Evolutionary conservation across 2,888 invertebrate species (phyloP), one percentile per base, ranked within the genome.

Genomic region (Pseudococcus viburni): DNA sequence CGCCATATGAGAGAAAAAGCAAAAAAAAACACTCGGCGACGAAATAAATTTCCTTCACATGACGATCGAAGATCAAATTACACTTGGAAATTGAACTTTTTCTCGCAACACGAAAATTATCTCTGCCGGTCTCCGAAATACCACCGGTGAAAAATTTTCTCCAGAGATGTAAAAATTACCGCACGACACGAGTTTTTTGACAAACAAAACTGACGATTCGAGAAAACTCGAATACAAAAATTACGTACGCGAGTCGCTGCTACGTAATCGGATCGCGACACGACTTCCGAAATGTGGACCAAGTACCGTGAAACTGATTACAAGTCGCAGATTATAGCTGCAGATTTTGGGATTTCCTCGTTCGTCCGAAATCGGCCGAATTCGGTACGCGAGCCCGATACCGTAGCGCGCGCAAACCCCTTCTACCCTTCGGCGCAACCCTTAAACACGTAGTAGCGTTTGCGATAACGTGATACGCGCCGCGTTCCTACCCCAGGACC

Each of bases 251-350:
- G 55, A 51, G 5, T 9, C 51, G 42, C 3, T 9, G 17, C 17
- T 19, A 80, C n/a, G 26, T 33, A 22, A 0, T 46, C 84, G 39
- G 6, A 51, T 39, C 84, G 26, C 84, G 59, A 26, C 48, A 59
- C 84, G 33, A 48, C 51, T 55, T 46, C 55, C 80, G 11, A 83
- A 46, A 12, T n/a, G 22, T 33, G 39, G 46, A 83, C 19, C 80
- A 46, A 83, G 19, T 85, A 55, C 33, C 84, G 33, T 26, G 55
- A 85, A 85, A 85, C 84, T 85, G 84, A 85, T 85, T 85, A 51
- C 84, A 85, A 85, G 84, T 85, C 84, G 84, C 84, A 85, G 84
- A 85, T 85, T 85, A 59, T 12, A 55, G 84, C 84, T 85, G 84
- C 15, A 85, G 55, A 85, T 55, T 59, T 55, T 55, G 33, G 84